Evolutionary conservation across 2,797 vertebrate genomes (phyloP), one percentile per base, ranked within the genome.

Genomic region (Zenarchopterus dispar): DNA sequence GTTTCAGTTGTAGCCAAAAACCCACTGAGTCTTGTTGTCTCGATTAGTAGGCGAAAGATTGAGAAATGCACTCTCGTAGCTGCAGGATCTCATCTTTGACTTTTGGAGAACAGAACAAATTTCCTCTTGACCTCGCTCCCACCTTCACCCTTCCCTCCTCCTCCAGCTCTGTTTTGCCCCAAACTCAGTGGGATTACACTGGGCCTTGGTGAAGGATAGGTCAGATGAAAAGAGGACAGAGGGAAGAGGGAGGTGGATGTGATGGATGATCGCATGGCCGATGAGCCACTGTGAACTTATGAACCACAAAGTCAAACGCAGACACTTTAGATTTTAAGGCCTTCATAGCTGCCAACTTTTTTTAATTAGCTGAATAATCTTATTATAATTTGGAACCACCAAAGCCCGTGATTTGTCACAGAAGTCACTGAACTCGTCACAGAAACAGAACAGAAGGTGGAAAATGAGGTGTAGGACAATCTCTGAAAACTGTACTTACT

Each of bases 151-250:
- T 52, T 39, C 50, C 60, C 28, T 84, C 73, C 64, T 23, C 42
- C 54, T 77, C 52, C 72, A 70, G 68, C 64, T 79, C 48, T 88
- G 80, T 86, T 84, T 84, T 82, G 70, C 67, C 74, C 74, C 73
- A 75, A 82, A 82, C 80, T 80, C 73, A 74, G 70, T 62, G 67
- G 85, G 86, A 84, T 86, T 84, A 85, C 56, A 47, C 53, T 44
- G 83, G 75, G 73, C 46, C 77, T 56, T 81, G 82, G 82, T 87
- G 88, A 89, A 84, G 81, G 79, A 74, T 73, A 73, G 77, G 78
- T 88, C 81, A 84, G 70, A 81, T 23, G 73, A 77, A 75, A 50
- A 60, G 31, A 24, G 45, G 33, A 39, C 24, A 46, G 6, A 45
- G 21, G 15, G 24, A 28, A 28, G 51, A n/a, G 45, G 17, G 48